Evolutionary conservation across 2,797 vertebrate species (phyloP), one percentile per base, ranked within the genome.

Genomic region (Coregonus sp.): DNA sequence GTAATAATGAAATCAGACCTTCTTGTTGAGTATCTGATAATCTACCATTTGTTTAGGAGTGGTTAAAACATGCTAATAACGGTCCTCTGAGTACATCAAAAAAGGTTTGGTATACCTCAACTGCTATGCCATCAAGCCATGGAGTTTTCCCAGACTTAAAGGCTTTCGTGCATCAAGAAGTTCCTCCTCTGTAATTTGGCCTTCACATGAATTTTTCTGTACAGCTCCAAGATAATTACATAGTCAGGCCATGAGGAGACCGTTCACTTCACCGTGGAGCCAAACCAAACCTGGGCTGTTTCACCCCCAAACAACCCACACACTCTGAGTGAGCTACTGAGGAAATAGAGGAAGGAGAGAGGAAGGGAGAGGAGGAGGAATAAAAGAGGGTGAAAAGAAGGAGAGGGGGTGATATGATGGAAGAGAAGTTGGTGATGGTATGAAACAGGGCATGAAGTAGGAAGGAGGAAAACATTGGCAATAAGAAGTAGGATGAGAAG

Each of bases 171-270:
- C 40, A 12, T 47, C 9, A 47, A 47, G 9, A 47, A 47, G 11
- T 47, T 47, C 40, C 40, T 47, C 40, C 2, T 11, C 40, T 47
- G 40, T 47, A 47, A 47, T 47, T 47, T 47, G 9, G 9, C 9
- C 40, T 47, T 47, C 40, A 3, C 11, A 47, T 12, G 40, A 47
- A 9, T 47, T 9, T 47, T 47, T 47, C 40, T 47, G 40, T 47
- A 47, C 72, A 76, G 75, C 66, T 73, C 52, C 33, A 70, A 72
- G 81, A 77, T 88, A 85, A 86, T 86, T 88, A 84, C 20, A 33
- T 70, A 80, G 68, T 73, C 20, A 76, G 68, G 73, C 29, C 73
- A 81, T 67, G 73, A 85, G 84, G 80, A 80, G 76, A 84, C 82
- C 78, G 71, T 82, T 82, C 75, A 81, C 25, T 80, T 86, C 81